Evolutionary conservation across 2,797 vertebrate species (phyloP), one percentile per base, ranked within the genome.

Genomic region (Lepilemur septentrionalis): DNA sequence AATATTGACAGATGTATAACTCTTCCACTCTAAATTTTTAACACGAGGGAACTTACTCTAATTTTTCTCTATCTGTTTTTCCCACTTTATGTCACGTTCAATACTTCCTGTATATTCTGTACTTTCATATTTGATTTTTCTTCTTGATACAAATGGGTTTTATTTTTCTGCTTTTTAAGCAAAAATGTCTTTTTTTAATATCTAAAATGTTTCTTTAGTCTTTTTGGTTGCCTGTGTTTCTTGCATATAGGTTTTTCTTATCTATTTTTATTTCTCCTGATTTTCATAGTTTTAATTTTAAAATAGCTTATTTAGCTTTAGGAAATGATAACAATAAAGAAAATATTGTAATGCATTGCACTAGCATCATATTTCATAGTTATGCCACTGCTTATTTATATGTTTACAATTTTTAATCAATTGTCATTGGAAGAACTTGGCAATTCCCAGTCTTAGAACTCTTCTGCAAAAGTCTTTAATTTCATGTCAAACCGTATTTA

Each of bases 271-370:
- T 48, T 69, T 95, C 9, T 85, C 23, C 72, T 59, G 2, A 90
- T 90, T 87, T 95, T 69, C 7, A 18, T 83, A 50, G 14, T 63
- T 82, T 69, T 96, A 89, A 91, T 90, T 95, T 96, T 50, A 86
- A 50, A 38, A 76, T 46, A 41, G 8, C 11, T 83, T 92, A 50
- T 55, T 93, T 96, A 94, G 23, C 46, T 73, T 94, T 70, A 90
- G 57, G 81, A 61, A 96, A 65, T 89, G 25, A 20, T 10, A 92
- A 63, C 15, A 86, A 67, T 52, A 90, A 43, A 65, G 67, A 67
- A 92, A 22, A 52, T 48, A 94, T 93, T 73, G 43, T 78, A n/a
- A 12, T 94, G 28, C 28, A 25, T 30, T 93, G 10, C 90, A 9
- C 38, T 69, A 86, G 46, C 20, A 7, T 83, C 65, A 7, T 70